These are phyloP conservation scores for Mimas tiliae DNA, from an alignment of 2,888 invertebrate genomes.

Conservation along the genomic window DNA sequence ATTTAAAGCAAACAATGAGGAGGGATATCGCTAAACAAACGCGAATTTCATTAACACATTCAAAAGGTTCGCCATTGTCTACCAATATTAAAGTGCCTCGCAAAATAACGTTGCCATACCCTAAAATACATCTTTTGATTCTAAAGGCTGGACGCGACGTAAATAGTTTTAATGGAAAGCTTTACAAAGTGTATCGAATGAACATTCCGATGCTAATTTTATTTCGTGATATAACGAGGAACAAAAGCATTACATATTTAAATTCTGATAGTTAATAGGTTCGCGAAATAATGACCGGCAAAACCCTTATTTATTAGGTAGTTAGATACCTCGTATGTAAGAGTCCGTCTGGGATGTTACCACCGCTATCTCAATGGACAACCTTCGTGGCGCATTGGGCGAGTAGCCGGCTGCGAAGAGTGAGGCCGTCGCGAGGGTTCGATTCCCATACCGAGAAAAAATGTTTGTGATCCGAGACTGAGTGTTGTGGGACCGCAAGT, in stretches of 20 bases:
- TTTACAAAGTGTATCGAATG: neutral
- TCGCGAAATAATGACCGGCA: neutral
- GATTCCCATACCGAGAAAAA: too few relatives aligned
- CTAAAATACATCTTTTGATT: conserved; percentile 13
- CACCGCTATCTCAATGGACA: too few relatives aligned
- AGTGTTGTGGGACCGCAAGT: too few relatives aligned
- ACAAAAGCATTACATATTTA: neutral
- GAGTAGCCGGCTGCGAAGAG: too few relatives aligned
- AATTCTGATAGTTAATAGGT: neutral
- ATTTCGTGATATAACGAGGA: neutral
- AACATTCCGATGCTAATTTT: conserved; percentile 1
- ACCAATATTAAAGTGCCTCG: conserved; percentile 19
- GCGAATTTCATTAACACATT: conserved; percentile 34
- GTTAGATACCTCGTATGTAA: too few relatives aligned
- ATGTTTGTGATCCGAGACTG: too few relatives aligned
- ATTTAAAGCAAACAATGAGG: conserved; percentile 47
- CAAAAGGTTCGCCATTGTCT: conserved; percentile 41
- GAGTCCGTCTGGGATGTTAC: too few relatives aligned
- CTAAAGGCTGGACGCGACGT: neutral
- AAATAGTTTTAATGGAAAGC: neutral
- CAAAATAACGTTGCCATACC: conserved; percentile 25
- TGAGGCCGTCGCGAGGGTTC: too few relatives aligned
- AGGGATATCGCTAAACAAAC: conserved; percentile 43
- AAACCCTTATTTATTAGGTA: too few relatives aligned
- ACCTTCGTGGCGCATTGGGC: too few relatives aligned